Base-by-base conservation (phyloP, 2,797 vertebrate genomes). In the Capromys pilorides region DNA sequence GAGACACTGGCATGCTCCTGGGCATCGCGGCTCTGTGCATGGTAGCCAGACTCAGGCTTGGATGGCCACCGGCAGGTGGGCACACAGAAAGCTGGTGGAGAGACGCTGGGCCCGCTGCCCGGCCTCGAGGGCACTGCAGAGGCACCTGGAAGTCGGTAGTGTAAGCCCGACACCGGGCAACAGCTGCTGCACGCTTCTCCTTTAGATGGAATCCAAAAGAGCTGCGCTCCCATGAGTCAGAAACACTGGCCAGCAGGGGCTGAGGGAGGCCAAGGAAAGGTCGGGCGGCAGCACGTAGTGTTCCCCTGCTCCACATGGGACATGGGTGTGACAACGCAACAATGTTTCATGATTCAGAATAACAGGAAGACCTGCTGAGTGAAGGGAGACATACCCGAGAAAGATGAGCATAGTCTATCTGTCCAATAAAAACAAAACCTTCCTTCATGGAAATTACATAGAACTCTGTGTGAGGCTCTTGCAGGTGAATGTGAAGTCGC, bases 401-500 rank as follows among this genome's bases (percentile, higher is more conserved):
- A 62, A 87, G 54, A 45, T 87, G 86, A 61, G 61, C 7, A 31
- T 41, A 51, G 14, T 26, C 28, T 41, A 41, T 16, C 31, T 88
- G 13, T 73, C 67, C 41, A 21, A 22, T n/a, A 11, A 28, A 71
- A 77, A 62, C 41, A 88, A 31, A 33, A 33, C 21, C 41, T 59
- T 6, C 21, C 4, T 90, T 90, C 19, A 28, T 45, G 10, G 41
- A 90, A 13, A 83, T 61, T 73, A 31, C 82, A 1, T 83, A 71
- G 92, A 77, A 83, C 67, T 54, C 22, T 49, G 36, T 73, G 54
- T 21, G 18, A 73, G 45, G 80, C 59, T 13, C 26, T 66, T n/a
- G 59, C 54, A 86, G 33, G 64, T n/a, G 81, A 49, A 92, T 61
- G 79, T 81, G 28, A 92, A 91, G 73, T 71, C 14, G 79, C 62